A percentile compares a stretch with the other conserved stretches of the same genome.
Evolutionary conservation across 1,140 invertebrate species (phyloP).

Genomic region (Solen grandis): DNA sequence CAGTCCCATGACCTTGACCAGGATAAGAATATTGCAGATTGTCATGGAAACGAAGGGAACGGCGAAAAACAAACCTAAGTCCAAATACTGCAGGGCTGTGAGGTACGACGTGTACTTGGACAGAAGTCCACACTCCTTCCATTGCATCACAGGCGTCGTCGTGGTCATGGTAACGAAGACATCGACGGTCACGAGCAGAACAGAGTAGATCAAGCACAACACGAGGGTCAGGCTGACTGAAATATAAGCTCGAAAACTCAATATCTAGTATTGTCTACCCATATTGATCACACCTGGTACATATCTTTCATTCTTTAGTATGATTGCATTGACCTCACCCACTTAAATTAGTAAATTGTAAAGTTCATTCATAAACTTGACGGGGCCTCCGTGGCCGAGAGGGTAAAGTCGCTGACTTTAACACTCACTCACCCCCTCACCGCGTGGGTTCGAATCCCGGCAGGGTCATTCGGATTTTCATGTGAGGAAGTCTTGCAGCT

Average conservation of each 20-base stretch:
- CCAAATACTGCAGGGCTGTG: conserved; percentile 1
- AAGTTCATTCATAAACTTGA: too few relatives aligned
- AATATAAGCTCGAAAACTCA: too few relatives aligned
- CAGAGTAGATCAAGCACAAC: background rate
- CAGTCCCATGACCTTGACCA: conserved; percentile 35
- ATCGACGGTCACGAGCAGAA: conserved; percentile 1
- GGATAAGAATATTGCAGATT: conserved; percentile 28
- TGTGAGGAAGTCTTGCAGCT: too few relatives aligned
- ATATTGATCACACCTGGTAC: background rate
- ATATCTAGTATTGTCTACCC: too few relatives aligned
- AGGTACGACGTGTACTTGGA: background rate
- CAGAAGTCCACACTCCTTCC: conserved; percentile 16
- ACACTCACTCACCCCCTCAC: too few relatives aligned
- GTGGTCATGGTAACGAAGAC: background rate
- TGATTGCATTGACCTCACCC: background rate
- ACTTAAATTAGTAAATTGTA: background rate
- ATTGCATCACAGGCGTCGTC: background rate
- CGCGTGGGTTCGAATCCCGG: too few relatives aligned
- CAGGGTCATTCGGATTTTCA: too few relatives aligned
- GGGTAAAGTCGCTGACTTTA: too few relatives aligned
- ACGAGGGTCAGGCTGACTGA: conserved; percentile 2
- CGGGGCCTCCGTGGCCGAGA: too few relatives aligned
- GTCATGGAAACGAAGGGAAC: conserved; percentile 30
- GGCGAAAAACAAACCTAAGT: conserved; percentile 38
- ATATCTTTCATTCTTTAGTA: background rate